Conservation (phyloP, 2,113 vertebrate species). For the Pelmatolapia mariae region DNA sequence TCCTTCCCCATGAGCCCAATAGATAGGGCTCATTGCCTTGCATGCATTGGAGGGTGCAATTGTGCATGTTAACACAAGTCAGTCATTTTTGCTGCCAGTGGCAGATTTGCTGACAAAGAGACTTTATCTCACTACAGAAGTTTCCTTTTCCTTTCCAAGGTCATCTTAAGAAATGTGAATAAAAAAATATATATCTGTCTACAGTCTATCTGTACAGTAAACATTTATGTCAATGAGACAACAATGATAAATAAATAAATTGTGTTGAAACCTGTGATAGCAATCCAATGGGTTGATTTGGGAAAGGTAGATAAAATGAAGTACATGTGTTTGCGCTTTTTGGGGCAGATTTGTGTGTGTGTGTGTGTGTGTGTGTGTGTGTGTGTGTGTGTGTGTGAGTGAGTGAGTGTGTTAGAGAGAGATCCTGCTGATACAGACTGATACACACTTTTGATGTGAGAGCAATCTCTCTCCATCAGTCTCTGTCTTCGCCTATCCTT, state of each 20-base stretch:
- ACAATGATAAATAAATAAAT: neutral
- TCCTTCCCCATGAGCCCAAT: neutral
- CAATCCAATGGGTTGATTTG: neutral
- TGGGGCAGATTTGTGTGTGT: neutral
- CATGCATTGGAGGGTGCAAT: neutral
- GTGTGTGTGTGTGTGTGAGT: no score
- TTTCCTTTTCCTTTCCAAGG: neutral
- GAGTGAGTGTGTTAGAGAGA: neutral
- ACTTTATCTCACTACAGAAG: neutral
- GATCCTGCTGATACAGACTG: conserved; percentile 27
- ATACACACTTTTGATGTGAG: conserved; percentile 6
- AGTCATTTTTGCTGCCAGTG: neutral
- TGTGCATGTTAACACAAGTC: conserved; percentile 31
- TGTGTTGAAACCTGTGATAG: neutral
- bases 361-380: neutral
- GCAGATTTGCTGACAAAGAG: conserved; percentile 34
- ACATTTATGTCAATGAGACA: neutral
- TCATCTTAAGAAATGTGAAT: neutral
- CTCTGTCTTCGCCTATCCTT: neutral
- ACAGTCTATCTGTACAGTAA: fast-evolving
- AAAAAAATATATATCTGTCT: neutral
- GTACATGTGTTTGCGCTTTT: conserved; percentile 1
- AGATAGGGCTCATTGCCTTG: neutral
- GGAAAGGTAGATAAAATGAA: neutral
- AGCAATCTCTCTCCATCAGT: conserved; percentile 1